Percentiles rank a stretch among this genome's conserved stretches.
These are phyloP conservation scores for Sceloporus tristichus DNA, from an alignment of 2,113 vertebrate species.

Conservation along the genomic window DNA sequence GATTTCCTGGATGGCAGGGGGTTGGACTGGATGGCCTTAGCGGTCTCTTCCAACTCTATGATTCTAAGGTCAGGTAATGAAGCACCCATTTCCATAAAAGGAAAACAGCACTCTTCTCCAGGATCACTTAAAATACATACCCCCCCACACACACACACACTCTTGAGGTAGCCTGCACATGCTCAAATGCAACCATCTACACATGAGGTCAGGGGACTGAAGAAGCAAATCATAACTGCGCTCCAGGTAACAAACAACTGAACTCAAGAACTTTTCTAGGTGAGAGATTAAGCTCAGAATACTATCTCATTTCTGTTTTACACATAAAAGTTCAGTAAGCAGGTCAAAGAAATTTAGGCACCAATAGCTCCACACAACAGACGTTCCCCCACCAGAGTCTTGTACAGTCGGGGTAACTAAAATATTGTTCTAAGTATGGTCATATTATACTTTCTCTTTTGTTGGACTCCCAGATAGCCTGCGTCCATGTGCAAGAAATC, in stretches of 20 bases:
- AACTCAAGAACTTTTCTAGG: not conserved
- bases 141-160: too few species aligned
- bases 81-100: not conserved
- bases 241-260: not conserved
- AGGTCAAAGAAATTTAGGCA: not conserved
- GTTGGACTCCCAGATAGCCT: not conserved
- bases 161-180: not conserved
- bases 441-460: not conserved
- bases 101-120: not conserved
- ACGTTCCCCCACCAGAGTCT: not conserved
- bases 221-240: not conserved
- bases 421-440: not conserved
- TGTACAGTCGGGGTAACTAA: not conserved
- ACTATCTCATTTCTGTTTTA: not conserved
- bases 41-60: too few species aligned
- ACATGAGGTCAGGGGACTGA: not conserved
- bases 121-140: not conserved
- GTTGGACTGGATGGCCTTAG: too few species aligned
- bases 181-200: not conserved
- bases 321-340: not conserved
- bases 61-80: not conserved
- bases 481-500: not conserved
- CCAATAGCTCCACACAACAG: not conserved
- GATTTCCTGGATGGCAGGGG: too few species aligned
- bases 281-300: not conserved